Evolutionary conservation across 2,113 vertebrate species (phyloP).

Genomic region (Trogon melanurus): DNA sequence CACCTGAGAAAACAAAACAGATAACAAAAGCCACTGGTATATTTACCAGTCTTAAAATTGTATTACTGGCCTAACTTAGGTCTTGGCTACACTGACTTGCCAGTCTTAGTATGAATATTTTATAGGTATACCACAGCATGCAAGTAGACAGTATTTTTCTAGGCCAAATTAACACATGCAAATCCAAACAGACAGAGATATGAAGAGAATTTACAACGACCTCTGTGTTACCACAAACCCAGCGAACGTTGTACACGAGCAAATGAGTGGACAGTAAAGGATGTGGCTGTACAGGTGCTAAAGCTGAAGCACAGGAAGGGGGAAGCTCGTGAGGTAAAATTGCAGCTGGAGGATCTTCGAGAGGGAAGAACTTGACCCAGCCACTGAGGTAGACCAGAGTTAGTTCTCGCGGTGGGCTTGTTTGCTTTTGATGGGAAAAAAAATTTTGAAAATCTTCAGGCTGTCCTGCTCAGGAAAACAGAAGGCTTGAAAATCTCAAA

Average conservation of each 20-base stretch:
- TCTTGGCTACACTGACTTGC: background rate
- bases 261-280: background rate
- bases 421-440: background rate
- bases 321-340: background rate
- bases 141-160: background rate
- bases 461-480: background rate
- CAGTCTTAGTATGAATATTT: conserved; percentile 21
- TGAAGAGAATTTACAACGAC: background rate
- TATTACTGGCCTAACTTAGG: background rate
- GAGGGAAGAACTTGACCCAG: background rate
- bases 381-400: background rate
- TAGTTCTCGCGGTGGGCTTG: background rate
- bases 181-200: background rate
- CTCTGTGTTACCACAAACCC: background rate
- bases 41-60: background rate
- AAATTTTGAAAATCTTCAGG: background rate
- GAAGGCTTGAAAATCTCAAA: background rate
- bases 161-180: background rate
- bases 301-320: background rate
- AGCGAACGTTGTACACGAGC: background rate
- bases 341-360: background rate
- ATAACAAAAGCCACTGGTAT: conserved; percentile 6
- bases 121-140: background rate
- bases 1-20: background rate
- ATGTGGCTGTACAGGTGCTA: background rate